Evolutionary conservation across 2,113 vertebrate species (phyloP), one percentile per base, ranked within the genome.

Genomic region (Stigmatopora argus): DNA sequence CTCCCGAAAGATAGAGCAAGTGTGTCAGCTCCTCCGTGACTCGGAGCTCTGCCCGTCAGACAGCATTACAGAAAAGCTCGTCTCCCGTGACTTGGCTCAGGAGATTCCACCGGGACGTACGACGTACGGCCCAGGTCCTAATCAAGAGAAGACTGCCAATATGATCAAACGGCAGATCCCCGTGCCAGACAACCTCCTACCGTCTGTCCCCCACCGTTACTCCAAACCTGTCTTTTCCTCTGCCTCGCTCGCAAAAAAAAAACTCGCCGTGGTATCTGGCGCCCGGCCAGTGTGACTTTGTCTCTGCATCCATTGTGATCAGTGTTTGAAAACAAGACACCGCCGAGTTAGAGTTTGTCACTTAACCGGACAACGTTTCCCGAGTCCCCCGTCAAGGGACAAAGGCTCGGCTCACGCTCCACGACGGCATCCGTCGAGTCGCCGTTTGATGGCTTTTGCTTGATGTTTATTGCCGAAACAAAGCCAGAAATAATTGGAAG

Each of bases 131-230:
- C 68, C 55, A 17, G 78, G 71, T 75, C 85, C 87, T 88, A 86
- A 89, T 89, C 86, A 90, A 87, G 86, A 89, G 83, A 65, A 78
- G 84, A 86, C 89, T 89, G 86, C 84, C 81, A 80, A 56, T 81
- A 77, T 77, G 47, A 83, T 90, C 88, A 87, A 87, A 86, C 75
- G 86, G 84, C 79, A 83, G 68, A 72, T 74, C 78, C 81, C 66
- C 63, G 55, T 81, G 80, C 77, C 82, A 82, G 62, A 76, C 81
- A 76, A 78, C 77, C 79, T 75, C 73, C 68, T 65, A 67, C 66
- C 70, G 58, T 76, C 65, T 60, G 38, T 41, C 65, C 12, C 48
- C 63, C 63, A 31, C 47, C 48, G 12, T 49, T 51, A 52, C 26
- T 51, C 48, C 34, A 26, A 64, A 35, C 18, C 48, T 38, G 35